A percentile compares a stretch with the other conserved stretches of the same genome.
Conservation (phyloP, 2,113 vertebrate genomes). For the Carassius carassius region DNA sequence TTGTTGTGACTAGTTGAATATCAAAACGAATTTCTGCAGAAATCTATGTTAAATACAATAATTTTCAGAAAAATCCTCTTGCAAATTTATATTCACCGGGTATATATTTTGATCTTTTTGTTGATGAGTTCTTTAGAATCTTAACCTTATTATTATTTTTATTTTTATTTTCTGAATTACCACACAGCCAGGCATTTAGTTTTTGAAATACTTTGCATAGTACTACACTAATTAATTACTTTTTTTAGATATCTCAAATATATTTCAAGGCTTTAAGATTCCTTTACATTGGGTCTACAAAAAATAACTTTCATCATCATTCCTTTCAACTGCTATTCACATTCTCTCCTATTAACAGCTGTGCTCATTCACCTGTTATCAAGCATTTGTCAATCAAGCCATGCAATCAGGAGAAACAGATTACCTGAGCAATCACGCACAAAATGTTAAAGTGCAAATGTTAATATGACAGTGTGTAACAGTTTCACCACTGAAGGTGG, state of each 20-base stretch:
- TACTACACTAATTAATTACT: too few relatives aligned
- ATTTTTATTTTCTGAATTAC: too few relatives aligned
- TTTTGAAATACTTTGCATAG: too few relatives aligned
- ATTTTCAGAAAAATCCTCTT: background rate
- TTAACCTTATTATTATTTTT: background rate
- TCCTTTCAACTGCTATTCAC: conserved; percentile 11
- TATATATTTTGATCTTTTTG: background rate
- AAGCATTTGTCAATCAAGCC: conserved; percentile 24
- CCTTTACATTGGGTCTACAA: background rate
- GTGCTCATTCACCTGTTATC: conserved; percentile 12
- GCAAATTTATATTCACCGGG: background rate
- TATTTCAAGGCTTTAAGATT: background rate
- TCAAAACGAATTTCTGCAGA: background rate
- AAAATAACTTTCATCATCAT: conserved; percentile 11
- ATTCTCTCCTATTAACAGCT: conserved; percentile 18
- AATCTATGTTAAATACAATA: background rate
- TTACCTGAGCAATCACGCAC: conserved; percentile 33
- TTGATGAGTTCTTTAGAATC: background rate
- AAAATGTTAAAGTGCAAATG: conserved; percentile 22
- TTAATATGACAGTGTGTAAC: background rate
- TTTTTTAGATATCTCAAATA: background rate
- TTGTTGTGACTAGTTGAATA: background rate
- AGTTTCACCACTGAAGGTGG: conserved; percentile 4
- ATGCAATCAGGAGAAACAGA: conserved; percentile 31
- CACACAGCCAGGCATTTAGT: background rate